phyloP scores from a whole-genome alignment of 1,140 invertebrate genomes.

The Sitophilus oryzae region DNA sequence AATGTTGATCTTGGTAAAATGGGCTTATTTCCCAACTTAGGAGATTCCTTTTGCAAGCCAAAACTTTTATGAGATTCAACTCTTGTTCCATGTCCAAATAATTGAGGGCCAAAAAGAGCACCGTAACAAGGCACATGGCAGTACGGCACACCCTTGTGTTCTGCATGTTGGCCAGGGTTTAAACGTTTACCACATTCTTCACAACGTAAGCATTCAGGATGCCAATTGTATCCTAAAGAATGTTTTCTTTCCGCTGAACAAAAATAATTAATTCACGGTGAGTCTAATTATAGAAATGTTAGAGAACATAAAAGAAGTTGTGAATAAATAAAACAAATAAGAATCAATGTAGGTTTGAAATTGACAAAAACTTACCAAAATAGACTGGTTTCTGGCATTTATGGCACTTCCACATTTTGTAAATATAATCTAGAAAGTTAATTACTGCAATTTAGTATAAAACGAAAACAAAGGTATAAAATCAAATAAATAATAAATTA shows the following conservation, averaged over 20 bases:
- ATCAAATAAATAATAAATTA: no score
- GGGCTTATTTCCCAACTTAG: constrained; percentile 42
- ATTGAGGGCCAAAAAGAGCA: constrained; percentile 77
- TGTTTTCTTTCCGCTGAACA: constrained; percentile 82
- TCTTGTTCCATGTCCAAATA: constrained; percentile 81
- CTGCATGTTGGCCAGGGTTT: constrained; percentile 82
- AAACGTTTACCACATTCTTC: constrained; percentile 87
- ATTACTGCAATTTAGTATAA: constrained; percentile 12
- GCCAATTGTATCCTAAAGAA: constrained; percentile 89
- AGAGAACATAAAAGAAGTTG: no score
- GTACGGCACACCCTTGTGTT: constrained; percentile 88
- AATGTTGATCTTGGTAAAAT: constrained; percentile 59
- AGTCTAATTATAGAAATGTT: no score
- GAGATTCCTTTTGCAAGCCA: constrained; percentile 57
- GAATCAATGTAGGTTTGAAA: no score
- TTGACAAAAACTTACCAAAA: constrained; percentile 65
- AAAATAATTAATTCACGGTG: not conserved
- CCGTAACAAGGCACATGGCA: constrained; percentile 88
- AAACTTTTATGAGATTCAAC: constrained; percentile 83
- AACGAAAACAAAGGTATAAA: no score
- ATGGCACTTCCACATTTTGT: constrained; percentile 77
- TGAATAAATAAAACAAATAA: no score
- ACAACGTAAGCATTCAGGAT: constrained; percentile 83
- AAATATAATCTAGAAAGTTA: constrained; percentile 4
- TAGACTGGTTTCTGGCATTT: constrained; percentile 82